Conservation (phyloP, 2,113 vertebrate species). For the Oxyruncus cristatus region DNA sequence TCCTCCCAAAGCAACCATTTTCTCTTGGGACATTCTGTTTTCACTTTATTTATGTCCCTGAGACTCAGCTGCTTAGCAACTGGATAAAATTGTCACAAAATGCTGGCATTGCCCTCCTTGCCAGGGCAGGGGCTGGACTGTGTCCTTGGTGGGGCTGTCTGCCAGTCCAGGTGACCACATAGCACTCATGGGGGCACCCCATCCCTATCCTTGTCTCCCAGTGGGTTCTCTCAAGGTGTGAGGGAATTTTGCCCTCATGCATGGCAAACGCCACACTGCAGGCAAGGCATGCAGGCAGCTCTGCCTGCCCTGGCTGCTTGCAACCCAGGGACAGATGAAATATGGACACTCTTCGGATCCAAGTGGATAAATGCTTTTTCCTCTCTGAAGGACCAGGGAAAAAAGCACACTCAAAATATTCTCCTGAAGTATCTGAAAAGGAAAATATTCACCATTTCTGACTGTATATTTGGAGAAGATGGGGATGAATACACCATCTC, state of each 20-base stretch:
- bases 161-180: accelerated
- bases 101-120: background rate
- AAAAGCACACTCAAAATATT: background rate
- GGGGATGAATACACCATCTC: background rate
- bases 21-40: background rate
- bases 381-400: background rate
- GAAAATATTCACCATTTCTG: background rate
- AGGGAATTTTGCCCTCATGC: background rate
- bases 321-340: background rate
- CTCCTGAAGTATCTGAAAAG: background rate
- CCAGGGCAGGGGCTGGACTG: background rate
- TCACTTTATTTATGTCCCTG: background rate
- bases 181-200: accelerated
- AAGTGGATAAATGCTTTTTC: background rate
- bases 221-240: accelerated
- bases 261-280: background rate
- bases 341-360: background rate
- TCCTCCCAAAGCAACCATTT: background rate
- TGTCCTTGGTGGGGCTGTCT: background rate
- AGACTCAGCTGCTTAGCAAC: constrained; percentile 38
- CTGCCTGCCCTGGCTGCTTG: too few relatives aligned
- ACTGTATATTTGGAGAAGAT: background rate
- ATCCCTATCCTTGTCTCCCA: accelerated
- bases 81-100: constrained; percentile 35
- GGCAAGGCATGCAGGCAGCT: background rate